Conservation (phyloP, 1,140 invertebrate genomes). For the Heliconius himera region DNA sequence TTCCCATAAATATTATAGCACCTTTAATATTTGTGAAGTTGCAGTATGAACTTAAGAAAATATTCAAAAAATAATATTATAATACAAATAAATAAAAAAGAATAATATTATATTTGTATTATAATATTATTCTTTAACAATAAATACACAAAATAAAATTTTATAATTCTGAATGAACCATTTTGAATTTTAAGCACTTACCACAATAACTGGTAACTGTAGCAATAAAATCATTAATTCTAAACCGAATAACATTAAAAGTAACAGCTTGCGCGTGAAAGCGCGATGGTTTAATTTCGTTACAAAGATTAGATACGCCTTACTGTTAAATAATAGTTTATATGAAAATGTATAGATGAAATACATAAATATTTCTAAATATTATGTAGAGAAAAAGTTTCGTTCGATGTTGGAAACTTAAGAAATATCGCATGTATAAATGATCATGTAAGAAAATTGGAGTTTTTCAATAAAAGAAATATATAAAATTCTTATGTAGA, state of each 20-base stretch:
- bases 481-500: no score
- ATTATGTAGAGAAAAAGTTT: neutral
- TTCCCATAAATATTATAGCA: no score
- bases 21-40: no score
- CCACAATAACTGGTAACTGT: constrained; percentile 60
- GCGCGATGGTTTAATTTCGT: constrained; percentile 23
- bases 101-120: no score
- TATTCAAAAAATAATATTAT: no score
- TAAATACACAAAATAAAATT: neutral
- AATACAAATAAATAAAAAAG: no score
- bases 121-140: neutral
- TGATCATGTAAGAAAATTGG: no score
- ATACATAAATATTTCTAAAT: neutral
- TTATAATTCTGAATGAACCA: constrained; percentile 7
- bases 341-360: neutral
- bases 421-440: no score
- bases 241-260: constrained; percentile 77
- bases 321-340: neutral
- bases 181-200: constrained; percentile 33
- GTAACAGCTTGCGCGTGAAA: constrained; percentile 66
- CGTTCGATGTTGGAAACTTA: no score
- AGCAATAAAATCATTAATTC: constrained; percentile 78
- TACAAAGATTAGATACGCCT: constrained; percentile 16
- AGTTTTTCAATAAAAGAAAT: no score
- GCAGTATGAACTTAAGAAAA: no score